Evolutionary conservation across 2,797 vertebrate genomes (phyloP).

Genomic region (Spatula clypeata): DNA sequence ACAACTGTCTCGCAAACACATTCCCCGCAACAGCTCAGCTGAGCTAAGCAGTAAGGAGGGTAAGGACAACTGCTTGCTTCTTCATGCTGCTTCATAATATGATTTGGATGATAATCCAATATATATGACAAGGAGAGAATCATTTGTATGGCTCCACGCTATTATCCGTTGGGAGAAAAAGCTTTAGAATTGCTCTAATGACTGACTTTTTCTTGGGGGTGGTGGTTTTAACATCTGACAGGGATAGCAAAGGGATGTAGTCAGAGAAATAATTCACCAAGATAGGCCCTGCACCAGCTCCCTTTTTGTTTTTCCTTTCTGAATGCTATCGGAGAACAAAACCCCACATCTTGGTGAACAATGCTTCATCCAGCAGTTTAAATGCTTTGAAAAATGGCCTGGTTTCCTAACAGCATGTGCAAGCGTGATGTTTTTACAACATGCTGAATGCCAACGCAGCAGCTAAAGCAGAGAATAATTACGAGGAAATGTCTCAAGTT

Average conservation of each 20-base stretch:
- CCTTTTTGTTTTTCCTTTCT: slow-evolving; percentile 3
- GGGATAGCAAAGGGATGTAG: background rate
- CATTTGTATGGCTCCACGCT: background rate
- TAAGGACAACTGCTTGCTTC: background rate
- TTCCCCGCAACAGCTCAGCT: background rate
- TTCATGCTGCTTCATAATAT: slow-evolving; percentile 35
- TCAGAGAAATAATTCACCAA: slow-evolving; percentile 33
- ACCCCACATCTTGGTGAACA: background rate
- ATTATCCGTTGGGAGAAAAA: slow-evolving; percentile 21
- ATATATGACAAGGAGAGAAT: slow-evolving; percentile 10
- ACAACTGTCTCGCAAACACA: background rate
- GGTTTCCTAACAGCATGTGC: background rate
- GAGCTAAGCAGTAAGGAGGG: slow-evolving; percentile 4
- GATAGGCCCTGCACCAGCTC: background rate
- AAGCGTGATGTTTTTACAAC: background rate
- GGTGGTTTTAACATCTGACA: background rate
- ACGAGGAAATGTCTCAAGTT: background rate
- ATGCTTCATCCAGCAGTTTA: background rate
- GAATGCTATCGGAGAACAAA: background rate
- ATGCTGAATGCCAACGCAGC: background rate
- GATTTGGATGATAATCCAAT: slow-evolving; percentile 53
- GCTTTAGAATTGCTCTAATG: background rate
- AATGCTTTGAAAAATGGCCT: background rate
- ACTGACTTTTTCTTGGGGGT: background rate
- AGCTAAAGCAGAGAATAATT: background rate